phyloP scores from a whole-genome alignment of 1,140 invertebrate species.

The Drosophila novamexicana region DNA sequence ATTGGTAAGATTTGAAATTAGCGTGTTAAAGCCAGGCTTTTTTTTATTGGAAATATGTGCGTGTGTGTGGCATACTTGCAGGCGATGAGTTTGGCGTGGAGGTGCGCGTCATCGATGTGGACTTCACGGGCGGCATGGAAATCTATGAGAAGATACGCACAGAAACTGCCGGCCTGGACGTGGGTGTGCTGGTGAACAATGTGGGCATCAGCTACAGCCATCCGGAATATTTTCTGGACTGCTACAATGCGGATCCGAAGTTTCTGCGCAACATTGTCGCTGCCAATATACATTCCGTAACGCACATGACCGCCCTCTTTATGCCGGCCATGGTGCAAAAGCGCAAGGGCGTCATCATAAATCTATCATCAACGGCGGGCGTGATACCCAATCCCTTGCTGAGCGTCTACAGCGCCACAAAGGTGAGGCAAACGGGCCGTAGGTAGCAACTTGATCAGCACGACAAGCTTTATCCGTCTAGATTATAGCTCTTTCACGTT shows the following conservation, averaged over 20 bases:
- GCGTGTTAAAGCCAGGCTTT: slow-evolving; percentile 4
- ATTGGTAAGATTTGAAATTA: slow-evolving; percentile 85
- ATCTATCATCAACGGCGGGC: slow-evolving; percentile 94
- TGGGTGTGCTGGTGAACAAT: slow-evolving; percentile 97
- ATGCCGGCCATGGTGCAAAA: slow-evolving; percentile 95
- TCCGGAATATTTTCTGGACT: slow-evolving; percentile 92
- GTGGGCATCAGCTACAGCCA: slow-evolving; percentile 96
- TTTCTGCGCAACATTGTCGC: slow-evolving; percentile 88
- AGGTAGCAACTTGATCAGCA: no score
- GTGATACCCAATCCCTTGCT: slow-evolving; percentile 93
- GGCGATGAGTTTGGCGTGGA: slow-evolving; percentile 91
- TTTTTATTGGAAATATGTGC: background rate
- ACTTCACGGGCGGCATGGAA: slow-evolving; percentile 90
- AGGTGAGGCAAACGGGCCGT: slow-evolving; percentile 86
- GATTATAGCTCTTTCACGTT: no score
- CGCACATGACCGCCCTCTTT: slow-evolving; percentile 92
- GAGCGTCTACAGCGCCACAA: slow-evolving; percentile 94
- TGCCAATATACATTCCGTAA: slow-evolving; percentile 90
- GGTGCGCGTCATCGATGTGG: slow-evolving; percentile 92
- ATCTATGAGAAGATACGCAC: slow-evolving; percentile 92
- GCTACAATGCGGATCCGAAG: slow-evolving; percentile 86
- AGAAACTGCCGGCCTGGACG: slow-evolving; percentile 91
- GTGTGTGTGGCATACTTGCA: slow-evolving; percentile 78
- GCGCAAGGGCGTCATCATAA: slow-evolving; percentile 94
- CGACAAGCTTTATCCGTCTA: no score